A percentile compares a stretch with the other conserved stretches of the same genome.
These are phyloP conservation scores for Pycnonotus jocosus DNA, from an alignment of 2,113 vertebrate genomes.

Conservation along the genomic window DNA sequence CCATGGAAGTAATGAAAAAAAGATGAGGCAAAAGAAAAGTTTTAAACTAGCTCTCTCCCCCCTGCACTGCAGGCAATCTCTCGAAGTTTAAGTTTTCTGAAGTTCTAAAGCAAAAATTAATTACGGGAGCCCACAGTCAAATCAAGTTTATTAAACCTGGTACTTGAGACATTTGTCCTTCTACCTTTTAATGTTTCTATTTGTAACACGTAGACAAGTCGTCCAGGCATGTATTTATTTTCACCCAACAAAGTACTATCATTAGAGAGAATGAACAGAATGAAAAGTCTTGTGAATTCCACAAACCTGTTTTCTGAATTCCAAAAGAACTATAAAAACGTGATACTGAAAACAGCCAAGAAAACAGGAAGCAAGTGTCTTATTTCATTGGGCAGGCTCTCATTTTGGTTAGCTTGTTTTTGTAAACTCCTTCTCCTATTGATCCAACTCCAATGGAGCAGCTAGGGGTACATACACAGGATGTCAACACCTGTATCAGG, in stretches of 20 bases:
- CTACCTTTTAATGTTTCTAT: neutral
- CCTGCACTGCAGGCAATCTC: neutral
- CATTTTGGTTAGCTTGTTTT: neutral
- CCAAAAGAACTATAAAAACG: neutral
- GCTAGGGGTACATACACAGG: accelerated
- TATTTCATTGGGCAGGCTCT: neutral
- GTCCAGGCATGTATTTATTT: neutral
- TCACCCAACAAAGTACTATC: neutral
- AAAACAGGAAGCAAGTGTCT: neutral
- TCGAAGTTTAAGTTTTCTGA: neutral
- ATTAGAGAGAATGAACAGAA: neutral
- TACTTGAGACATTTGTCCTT: neutral
- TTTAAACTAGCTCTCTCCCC: neutral
- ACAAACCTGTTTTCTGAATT: neutral
- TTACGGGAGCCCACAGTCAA: neutral
- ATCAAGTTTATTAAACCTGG: neutral
- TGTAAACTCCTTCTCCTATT: neutral
- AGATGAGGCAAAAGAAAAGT: neutral
- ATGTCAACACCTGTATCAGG: neutral
- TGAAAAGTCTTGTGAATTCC: neutral
- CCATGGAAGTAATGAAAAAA: neutral
- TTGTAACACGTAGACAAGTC: neutral
- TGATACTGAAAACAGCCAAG: neutral
- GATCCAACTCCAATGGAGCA: neutral
- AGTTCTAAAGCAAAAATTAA: neutral